Evolutionary conservation across 2,888 invertebrate genomes (phyloP).

Genomic region (Biston stratarius): DNA sequence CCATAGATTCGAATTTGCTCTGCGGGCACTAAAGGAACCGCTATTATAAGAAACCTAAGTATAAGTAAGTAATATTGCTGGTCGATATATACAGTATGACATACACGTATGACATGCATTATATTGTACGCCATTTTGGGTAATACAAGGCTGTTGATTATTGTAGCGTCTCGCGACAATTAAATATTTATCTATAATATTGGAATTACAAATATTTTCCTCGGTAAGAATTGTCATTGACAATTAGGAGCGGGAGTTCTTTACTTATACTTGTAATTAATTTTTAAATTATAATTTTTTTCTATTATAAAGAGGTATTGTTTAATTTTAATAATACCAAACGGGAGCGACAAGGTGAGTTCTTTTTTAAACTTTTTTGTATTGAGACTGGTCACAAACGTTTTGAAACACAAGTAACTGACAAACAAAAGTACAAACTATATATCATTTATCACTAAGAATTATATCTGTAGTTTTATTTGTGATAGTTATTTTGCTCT

Average conservation of each 20-base stretch:
- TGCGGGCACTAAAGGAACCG: not conserved
- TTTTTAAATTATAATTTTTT: slow-evolving; percentile 86
- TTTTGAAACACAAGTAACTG: not conserved
- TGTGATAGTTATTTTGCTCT: too few species aligned
- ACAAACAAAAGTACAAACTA: too few species aligned
- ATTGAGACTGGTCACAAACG: slow-evolving; percentile 8
- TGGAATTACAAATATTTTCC: slow-evolving; percentile 48
- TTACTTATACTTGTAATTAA: slow-evolving; percentile 84
- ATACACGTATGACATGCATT: slow-evolving; percentile 40
- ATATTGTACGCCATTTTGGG: slow-evolving; percentile 52
- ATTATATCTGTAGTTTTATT: too few species aligned
- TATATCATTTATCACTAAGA: too few species aligned
- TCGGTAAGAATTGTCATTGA: slow-evolving; percentile 56
- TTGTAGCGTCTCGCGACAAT: slow-evolving; percentile 46
- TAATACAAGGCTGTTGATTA: slow-evolving; percentile 60
- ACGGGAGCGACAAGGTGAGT: slow-evolving; percentile 54
- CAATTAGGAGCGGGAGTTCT: slow-evolving; percentile 65
- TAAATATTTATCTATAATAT: slow-evolving; percentile 46
- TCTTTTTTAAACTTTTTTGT: slow-evolving; percentile 19
- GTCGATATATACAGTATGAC: slow-evolving; percentile 53
- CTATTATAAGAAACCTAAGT: not conserved
- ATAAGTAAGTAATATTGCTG: slow-evolving; percentile 66
- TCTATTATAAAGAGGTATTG: slow-evolving; percentile 76
- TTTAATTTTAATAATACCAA: slow-evolving; percentile 58
- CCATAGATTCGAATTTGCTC: too few species aligned